Conservation (phyloP, 2,888 invertebrate genomes). For the Aelia acuminata region DNA sequence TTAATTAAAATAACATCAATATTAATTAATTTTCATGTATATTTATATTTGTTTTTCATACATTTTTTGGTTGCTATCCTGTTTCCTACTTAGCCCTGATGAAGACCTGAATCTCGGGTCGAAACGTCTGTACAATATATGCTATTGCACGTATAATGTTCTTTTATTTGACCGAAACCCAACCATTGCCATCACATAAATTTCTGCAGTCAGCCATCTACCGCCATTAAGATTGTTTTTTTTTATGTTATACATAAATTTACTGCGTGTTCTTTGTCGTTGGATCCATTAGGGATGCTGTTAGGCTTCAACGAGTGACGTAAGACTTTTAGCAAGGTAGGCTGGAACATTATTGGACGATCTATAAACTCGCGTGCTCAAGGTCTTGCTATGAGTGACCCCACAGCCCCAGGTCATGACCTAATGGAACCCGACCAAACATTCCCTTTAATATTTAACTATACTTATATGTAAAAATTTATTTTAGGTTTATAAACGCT, state of each 20-base stretch:
- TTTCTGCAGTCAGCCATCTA: too few species aligned
- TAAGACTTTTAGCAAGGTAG: constrained; percentile 1
- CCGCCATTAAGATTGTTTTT: background rate
- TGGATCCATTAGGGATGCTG: background rate
- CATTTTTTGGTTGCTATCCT: too few species aligned
- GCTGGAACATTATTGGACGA: constrained; percentile 10
- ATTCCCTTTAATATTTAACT: background rate
- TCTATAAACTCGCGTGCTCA: constrained; percentile 47
- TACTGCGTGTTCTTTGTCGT: background rate
- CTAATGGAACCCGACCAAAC: background rate
- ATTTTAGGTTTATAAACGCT: too few species aligned
- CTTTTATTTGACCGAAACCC: too few species aligned
- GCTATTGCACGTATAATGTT: too few species aligned
- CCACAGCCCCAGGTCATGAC: background rate
- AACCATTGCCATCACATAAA: too few species aligned
- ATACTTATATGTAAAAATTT: background rate
- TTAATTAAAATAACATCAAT: too few species aligned
- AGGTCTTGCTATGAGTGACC: constrained; percentile 15
- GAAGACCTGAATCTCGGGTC: too few species aligned
- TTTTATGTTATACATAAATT: background rate
- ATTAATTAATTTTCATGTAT: too few species aligned
- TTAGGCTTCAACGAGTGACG: background rate
- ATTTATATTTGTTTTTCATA: too few species aligned
- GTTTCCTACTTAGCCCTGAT: too few species aligned
- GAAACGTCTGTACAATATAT: too few species aligned